Evolutionary conservation across 2,888 invertebrate genomes (phyloP).

Genomic region (Candidula unifasciata): DNA sequence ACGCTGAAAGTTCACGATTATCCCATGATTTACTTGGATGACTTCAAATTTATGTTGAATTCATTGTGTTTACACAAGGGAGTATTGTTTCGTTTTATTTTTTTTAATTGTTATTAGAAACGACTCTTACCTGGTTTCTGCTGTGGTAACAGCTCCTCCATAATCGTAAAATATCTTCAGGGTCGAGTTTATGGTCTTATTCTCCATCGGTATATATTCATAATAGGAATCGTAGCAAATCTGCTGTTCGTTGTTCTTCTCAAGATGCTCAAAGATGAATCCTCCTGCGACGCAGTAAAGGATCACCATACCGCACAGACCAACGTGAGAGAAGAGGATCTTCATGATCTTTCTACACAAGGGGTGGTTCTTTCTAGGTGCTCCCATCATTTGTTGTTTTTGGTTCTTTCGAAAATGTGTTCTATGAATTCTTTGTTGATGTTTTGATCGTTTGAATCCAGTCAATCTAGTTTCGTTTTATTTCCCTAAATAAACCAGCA

Average conservation of each 20-base stretch:
- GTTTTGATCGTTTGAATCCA: too few species aligned
- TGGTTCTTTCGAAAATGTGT: background rate
- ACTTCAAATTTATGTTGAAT: too few species aligned
- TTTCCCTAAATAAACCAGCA: too few species aligned
- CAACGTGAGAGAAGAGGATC: slow-evolving; percentile 77
- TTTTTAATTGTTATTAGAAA: too few species aligned
- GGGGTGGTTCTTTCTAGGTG: slow-evolving; percentile 54
- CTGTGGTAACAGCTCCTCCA: slow-evolving; percentile 55
- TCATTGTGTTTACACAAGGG: too few species aligned
- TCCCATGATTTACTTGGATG: too few species aligned
- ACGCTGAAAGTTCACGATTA: too few species aligned
- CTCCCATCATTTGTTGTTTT: slow-evolving; percentile 36
- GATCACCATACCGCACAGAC: slow-evolving; percentile 74
- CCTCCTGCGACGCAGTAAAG: slow-evolving; percentile 77
- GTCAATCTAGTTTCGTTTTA: too few species aligned
- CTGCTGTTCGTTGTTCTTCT: slow-evolving; percentile 76
- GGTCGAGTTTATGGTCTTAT: slow-evolving; percentile 67
- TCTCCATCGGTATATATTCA: slow-evolving; percentile 72
- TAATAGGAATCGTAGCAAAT: slow-evolving; percentile 72
- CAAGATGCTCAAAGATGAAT: slow-evolving; percentile 77
- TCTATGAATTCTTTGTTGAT: too few species aligned
- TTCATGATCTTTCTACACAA: slow-evolving; percentile 73
- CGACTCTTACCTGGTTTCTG: slow-evolving; percentile 60
- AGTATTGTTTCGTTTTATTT: too few species aligned
- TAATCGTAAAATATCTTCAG: slow-evolving; percentile 65